These are phyloP conservation scores for Eutrigla gurnardus DNA, from an alignment of 2,797 vertebrate genomes.

Conservation along the genomic window DNA sequence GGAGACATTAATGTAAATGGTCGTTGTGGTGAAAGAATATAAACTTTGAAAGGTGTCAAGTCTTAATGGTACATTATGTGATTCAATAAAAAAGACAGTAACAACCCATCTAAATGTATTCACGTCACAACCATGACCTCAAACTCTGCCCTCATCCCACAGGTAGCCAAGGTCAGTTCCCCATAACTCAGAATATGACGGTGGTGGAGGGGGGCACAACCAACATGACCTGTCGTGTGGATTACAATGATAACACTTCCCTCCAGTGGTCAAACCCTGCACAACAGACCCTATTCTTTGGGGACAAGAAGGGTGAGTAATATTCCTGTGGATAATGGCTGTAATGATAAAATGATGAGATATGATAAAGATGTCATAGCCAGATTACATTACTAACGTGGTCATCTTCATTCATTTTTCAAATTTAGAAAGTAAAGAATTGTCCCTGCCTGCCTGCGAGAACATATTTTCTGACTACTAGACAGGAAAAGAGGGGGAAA, in stretches of 20 bases:
- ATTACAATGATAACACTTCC: conserved; percentile 99
- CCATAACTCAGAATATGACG: conserved; percentile 97
- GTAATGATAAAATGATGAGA: conserved; percentile 51
- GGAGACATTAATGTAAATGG: conserved; percentile 39
- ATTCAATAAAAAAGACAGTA: conserved; percentile 28
- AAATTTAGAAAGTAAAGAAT: conserved; percentile 36
- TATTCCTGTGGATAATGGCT: conserved; percentile 32
- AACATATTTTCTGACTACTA: conserved; percentile 40
- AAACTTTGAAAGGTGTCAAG: conserved; percentile 45
- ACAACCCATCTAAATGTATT: conserved; percentile 29
- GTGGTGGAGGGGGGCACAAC: conserved; percentile 95
- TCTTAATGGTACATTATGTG: conserved; percentile 37
- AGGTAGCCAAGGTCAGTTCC: conserved; percentile 90
- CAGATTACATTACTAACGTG: conserved; percentile 49
- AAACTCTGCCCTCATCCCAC: conserved; percentile 62
- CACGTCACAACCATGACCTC: conserved; percentile 50
- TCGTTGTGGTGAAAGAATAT: conserved; percentile 24
- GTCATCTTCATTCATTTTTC: conserved; percentile 49
- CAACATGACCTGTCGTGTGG: conserved; percentile 99
- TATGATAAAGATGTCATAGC: conserved; percentile 56
- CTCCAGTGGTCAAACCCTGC: conserved; percentile 99
- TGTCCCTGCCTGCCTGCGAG: conserved; percentile 35
- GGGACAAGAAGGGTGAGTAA: conserved; percentile 98
- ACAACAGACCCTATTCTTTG: conserved; percentile 99
- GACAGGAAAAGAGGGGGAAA: conserved; percentile 33